phyloP scores from a whole-genome alignment of 1,140 invertebrate species.

The Prorops nasuta region DNA sequence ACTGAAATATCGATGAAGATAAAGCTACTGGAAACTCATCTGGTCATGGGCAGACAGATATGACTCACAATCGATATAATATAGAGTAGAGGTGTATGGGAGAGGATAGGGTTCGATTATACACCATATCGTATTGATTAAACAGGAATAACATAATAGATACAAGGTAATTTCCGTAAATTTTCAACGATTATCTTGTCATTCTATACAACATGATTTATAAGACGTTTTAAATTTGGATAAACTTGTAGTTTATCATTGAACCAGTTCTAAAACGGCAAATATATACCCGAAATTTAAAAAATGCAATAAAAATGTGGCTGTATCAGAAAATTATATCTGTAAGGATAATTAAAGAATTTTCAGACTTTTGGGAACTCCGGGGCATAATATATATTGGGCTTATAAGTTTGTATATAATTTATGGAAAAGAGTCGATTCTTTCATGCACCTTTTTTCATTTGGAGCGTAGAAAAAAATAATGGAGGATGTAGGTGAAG shows the following conservation, averaged over 20 bases:
- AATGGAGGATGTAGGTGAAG: constrained; percentile 13
- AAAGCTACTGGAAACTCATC: constrained; percentile 24
- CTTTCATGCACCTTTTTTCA: not conserved
- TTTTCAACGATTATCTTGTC: too few relatives aligned
- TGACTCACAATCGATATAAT: constrained; percentile 14
- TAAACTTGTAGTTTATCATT: too few relatives aligned
- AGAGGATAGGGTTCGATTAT: constrained; percentile 12
- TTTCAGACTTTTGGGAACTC: too few relatives aligned
- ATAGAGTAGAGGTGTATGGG: constrained; percentile 1
- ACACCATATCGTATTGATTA: constrained; percentile 10
- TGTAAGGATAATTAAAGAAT: too few relatives aligned
- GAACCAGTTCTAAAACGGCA: too few relatives aligned
- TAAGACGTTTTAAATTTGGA: too few relatives aligned
- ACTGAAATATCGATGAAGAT: constrained; percentile 17
- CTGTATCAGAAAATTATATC: too few relatives aligned
- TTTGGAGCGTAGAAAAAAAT: constrained; percentile 8
- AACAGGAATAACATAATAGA: constrained; percentile 2
- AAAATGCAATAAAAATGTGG: too few relatives aligned
- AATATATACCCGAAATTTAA: too few relatives aligned
- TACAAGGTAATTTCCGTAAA: constrained; percentile 9
- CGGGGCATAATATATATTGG: too few relatives aligned
- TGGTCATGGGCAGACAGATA: constrained; percentile 1
- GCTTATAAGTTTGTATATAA: too few relatives aligned
- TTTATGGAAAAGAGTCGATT: not conserved
- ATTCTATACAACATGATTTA: too few relatives aligned